Conservation (phyloP, 2,797 vertebrate genomes). For the Gallinago nigripennis region DNA sequence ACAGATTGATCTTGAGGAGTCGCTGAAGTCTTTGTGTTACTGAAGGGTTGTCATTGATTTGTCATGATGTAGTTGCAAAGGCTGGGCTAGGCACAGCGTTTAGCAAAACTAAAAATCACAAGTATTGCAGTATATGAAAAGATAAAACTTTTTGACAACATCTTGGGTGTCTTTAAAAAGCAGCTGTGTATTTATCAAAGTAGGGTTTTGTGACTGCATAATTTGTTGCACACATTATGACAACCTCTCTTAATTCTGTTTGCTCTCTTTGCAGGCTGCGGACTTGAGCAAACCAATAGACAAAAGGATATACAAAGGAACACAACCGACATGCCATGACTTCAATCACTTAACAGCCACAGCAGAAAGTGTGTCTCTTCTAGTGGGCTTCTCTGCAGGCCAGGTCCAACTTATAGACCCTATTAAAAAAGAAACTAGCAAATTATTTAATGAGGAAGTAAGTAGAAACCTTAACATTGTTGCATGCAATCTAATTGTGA, state of each 20-base stretch:
- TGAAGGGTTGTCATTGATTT: not conserved
- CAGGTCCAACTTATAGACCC: constrained; percentile 99
- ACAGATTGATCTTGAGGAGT: not conserved
- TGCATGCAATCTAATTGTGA: constrained; percentile 38
- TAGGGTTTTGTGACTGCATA: not conserved
- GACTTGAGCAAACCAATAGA: constrained; percentile 98
- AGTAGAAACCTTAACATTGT: constrained; percentile 70
- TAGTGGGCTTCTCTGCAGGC: constrained; percentile 98
- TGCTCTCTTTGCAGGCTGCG: constrained; percentile 87
- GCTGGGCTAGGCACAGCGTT: not conserved
- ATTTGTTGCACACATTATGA: not conserved
- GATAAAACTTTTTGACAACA: not conserved
- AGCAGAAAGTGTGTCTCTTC: constrained; percentile 94
- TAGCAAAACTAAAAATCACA: not conserved
- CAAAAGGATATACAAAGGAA: constrained; percentile 99
- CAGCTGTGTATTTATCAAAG: not conserved
- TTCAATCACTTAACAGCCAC: constrained; percentile 98
- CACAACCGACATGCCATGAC: constrained; percentile 98
- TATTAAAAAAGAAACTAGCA: constrained; percentile 99
- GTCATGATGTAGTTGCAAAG: not conserved
- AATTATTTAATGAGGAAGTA: constrained; percentile 99
- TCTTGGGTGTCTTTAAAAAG: not conserved
- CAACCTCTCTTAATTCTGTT: constrained; percentile 55
- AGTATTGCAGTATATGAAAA: not conserved
- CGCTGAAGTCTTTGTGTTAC: not conserved